phyloP scores from a whole-genome alignment of 1,140 invertebrate species.

The Coenobita brevimanus region DNA sequence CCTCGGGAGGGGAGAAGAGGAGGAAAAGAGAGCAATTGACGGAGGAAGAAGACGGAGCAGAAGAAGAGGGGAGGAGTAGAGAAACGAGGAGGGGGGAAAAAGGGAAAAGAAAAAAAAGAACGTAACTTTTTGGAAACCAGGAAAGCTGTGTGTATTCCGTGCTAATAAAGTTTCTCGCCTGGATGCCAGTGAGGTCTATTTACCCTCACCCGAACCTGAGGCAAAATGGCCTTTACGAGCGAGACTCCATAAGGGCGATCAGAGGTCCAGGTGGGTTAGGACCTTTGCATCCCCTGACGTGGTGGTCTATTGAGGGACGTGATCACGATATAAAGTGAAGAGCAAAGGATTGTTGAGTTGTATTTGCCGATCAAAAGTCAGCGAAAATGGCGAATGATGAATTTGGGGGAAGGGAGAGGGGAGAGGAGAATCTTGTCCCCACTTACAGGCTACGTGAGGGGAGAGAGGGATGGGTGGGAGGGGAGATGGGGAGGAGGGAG shows the following conservation, averaged over 20 bases:
- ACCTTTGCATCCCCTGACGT: not conserved
- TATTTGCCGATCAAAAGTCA: slow-evolving; percentile 61
- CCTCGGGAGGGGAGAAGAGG: not conserved
- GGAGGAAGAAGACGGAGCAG: not conserved
- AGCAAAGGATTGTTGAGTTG: slow-evolving; percentile 58
- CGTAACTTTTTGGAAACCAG: slow-evolving; percentile 13
- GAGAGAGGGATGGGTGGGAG: not conserved
- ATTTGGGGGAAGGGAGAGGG: slow-evolving; percentile 21
- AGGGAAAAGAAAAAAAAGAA: not conserved
- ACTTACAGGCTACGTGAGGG: too few species aligned
- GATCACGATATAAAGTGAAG: slow-evolving; percentile 64
- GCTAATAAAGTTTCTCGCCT: slow-evolving; percentile 61
- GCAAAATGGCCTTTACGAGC: slow-evolving; percentile 1
- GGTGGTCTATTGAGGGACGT: slow-evolving; percentile 55
- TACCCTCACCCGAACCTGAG: not conserved
- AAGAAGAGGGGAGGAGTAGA: not conserved
- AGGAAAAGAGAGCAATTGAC: not conserved
- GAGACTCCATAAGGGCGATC: not conserved
- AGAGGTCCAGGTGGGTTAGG: not conserved
- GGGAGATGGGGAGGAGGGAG: not conserved
- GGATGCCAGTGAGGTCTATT: slow-evolving; percentile 26
- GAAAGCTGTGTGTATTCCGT: slow-evolving; percentile 51
- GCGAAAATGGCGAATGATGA: slow-evolving; percentile 57
- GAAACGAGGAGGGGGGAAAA: not conserved
- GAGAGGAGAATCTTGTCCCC: too few species aligned